Base-by-base conservation (phyloP, 2,113 vertebrate species). In the Microtus oregoni region DNA sequence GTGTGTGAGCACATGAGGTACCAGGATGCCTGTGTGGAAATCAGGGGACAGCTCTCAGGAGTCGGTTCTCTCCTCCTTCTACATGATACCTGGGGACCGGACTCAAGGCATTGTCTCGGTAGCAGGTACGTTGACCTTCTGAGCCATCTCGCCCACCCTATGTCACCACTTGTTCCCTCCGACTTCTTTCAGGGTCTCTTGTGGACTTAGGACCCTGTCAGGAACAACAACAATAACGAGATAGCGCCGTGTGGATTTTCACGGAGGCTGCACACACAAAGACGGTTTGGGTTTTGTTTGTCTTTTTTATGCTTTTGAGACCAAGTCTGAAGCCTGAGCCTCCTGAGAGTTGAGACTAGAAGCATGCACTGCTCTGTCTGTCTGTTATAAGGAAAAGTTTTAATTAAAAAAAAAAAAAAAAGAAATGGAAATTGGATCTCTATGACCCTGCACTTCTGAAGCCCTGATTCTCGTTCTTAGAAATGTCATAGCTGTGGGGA, bases 401-500 rank as follows among this genome's bases (percentile, higher is more conserved):
- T 70, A 19, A 26, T 76, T 41, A 44, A 41, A 7, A 58, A n/a
- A 61, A 26, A 24, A 12, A n/a, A n/a, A n/a, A n/a, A 24, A 50
- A 50, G 20, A 3, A n/a, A 26, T 8, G 12, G 41, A 92, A 92
- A 52, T 86, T 55, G n/a, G 32, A 4, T 41, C 75, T 22, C 47
- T 32, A 28, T 9, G 12, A 19, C 67, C 13, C 22, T 52, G 6
- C 32, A 1, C 65, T 47, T 86, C 32, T 63, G 65, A 52, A 89
- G 12, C 75, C 50, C 82, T 83, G 7, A n/a, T 73, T 91, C 90
- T 79, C 24, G 0, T 91, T 88, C 73, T 96, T 32, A 17, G 61
- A 68, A 52, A 63, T 4, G 14, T 91, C 75, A 10, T 0, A 5
- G 10, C 65, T 70, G 1, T 41, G 52, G 47, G 0, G 0, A 0